Base-by-base conservation (phyloP, 2,797 vertebrate species). In the Lepidocolaptes lacrymiger region DNA sequence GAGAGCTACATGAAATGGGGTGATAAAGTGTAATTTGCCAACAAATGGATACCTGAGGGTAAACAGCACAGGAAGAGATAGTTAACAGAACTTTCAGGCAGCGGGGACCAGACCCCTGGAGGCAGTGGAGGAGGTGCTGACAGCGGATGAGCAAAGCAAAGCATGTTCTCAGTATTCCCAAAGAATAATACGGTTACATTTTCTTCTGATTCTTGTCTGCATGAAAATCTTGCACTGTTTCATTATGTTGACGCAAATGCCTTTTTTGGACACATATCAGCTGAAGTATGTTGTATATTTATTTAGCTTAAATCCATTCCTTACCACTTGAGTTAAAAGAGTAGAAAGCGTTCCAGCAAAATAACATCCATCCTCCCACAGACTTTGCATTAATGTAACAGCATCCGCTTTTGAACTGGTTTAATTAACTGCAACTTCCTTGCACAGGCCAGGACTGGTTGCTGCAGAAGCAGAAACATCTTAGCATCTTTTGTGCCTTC, bases 361-460 rank as follows among this genome's bases (percentile, higher is more conserved):
- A 73, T 56, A 68, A 78, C 46, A 68, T 69, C 62, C 69, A 18
- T 93, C 91, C 74, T 96, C 95, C 92, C 78, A 95, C 89, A 91
- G 84, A 59, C 39, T 73, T 91, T 73, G 51, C 55, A 66, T 82
- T 85, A 79, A 93, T 87, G 87, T 82, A 79, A 71, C 75, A 82
- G 51, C 51, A 76, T 79, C 74, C 14, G 43, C 1, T 92, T 93
- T 91, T 92, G 71, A 96, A 87, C 84, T 59, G 23, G 16, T 69
- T 95, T 96, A 94, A 96, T 96, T 95, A 94, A 87, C 36, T 92
- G 71, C 63, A 86, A 2, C 90, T 94, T 96, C 80, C 90, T 87
- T 69, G 83, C 88, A 69, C 83, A 95, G 71, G 93, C 55, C 66
- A 44, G 83, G 77, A 86, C 91, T 93, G 67, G 95, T 86, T 95